Evolutionary conservation across 2,888 invertebrate genomes (phyloP).

Genomic region (Leptopilina syphax): DNA sequence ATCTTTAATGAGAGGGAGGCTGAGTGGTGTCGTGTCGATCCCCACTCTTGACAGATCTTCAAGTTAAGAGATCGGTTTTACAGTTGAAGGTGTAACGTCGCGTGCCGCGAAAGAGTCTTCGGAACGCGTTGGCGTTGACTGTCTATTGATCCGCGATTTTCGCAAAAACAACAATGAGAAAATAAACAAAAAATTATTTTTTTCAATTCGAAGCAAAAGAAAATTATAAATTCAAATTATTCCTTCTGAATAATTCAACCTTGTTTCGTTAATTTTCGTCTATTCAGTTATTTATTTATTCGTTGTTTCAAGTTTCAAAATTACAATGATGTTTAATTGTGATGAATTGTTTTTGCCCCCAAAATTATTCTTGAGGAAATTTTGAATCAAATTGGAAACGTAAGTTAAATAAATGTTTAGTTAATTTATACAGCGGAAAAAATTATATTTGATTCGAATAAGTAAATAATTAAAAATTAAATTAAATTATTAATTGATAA

Average conservation of each 20-base stretch:
- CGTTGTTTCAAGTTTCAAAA: background rate
- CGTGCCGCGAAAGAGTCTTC: slow-evolving; percentile 51
- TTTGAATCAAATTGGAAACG: background rate
- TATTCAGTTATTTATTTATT: background rate
- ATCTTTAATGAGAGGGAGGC: slow-evolving; percentile 6
- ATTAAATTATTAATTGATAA: too few species aligned
- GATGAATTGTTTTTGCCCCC: background rate
- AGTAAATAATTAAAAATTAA: too few species aligned
- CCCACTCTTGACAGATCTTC: slow-evolving; percentile 49
- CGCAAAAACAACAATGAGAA: background rate
- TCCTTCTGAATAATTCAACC: too few species aligned
- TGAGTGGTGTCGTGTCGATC: background rate
- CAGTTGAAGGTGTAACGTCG: slow-evolving; percentile 49
- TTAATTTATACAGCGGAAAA: background rate
- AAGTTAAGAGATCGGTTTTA: slow-evolving; percentile 47
- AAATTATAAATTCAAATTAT: too few species aligned
- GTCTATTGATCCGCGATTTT: slow-evolving; percentile 9
- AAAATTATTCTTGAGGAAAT: background rate
- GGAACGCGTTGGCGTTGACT: slow-evolving; percentile 50
- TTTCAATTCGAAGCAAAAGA: background rate
- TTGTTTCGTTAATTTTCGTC: background rate
- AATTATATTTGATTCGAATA: too few species aligned
- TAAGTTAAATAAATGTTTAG: background rate
- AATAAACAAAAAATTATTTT: background rate
- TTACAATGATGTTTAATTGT: background rate